phyloP scores from a whole-genome alignment of 2,888 invertebrate genomes.

The Meteorus colon region DNA sequence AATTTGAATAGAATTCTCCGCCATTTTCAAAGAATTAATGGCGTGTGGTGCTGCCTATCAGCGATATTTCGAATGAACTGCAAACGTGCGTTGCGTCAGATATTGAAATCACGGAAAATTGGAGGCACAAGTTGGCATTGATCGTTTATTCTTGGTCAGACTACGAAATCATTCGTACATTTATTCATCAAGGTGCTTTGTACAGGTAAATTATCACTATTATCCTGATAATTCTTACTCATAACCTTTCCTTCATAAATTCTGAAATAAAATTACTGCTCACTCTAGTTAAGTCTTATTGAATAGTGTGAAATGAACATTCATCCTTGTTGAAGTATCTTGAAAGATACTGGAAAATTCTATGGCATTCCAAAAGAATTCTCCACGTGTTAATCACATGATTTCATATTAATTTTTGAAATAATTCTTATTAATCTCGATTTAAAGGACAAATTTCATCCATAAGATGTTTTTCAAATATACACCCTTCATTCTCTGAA shows the following conservation, averaged over 20 bases:
- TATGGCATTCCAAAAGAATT: slow-evolving; percentile 42
- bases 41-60: background rate
- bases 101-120: slow-evolving; percentile 13
- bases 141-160: slow-evolving; percentile 61
- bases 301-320: background rate
- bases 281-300: background rate
- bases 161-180: slow-evolving; percentile 51
- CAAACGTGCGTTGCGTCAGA: slow-evolving; percentile 6
- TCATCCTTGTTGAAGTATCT: background rate
- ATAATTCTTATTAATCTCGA: background rate
- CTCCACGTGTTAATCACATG: slow-evolving; percentile 43
- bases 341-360: slow-evolving; percentile 19
- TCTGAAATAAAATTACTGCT: background rate
- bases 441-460: background rate
- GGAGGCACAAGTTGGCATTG: slow-evolving; percentile 51
- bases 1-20: background rate
- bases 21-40: background rate
- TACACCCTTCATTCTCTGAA: slow-evolving; percentile 26
- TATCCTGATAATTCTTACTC: background rate
- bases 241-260: background rate
- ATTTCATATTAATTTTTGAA: background rate
- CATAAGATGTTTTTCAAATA: background rate
- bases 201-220: slow-evolving; percentile 5
- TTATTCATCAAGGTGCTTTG: slow-evolving; percentile 1
- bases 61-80: slow-evolving; percentile 26